These are phyloP conservation scores for Trichosurus vulpecula DNA, from an alignment of 2,797 vertebrate species.

Conservation along the genomic window DNA sequence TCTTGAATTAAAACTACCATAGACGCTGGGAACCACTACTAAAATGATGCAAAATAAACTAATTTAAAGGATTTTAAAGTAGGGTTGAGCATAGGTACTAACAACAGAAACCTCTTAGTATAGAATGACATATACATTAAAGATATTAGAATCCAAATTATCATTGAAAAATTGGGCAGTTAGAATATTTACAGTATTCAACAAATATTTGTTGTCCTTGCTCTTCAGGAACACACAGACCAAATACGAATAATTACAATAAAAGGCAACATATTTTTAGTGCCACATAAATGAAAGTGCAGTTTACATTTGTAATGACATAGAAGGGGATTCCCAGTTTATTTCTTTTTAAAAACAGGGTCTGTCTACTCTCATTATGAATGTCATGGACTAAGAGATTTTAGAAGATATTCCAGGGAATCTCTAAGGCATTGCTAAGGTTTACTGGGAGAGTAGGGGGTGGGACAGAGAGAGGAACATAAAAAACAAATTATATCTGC, in stretches of 20 bases:
- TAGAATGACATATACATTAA: neutral
- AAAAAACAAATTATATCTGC: neutral
- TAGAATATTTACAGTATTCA: constrained; percentile 19
- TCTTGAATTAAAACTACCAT: neutral
- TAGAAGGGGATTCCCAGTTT: neutral
- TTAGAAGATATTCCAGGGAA: neutral
- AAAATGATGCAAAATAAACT: constrained; percentile 18
- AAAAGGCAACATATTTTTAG: neutral
- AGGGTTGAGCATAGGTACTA: neutral
- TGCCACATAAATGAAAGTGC: neutral
- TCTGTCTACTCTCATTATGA: neutral
- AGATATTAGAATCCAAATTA: constrained; percentile 1
- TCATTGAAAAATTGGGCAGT: constrained; percentile 3
- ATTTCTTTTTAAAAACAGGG: neutral
- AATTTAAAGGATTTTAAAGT: constrained; percentile 20
- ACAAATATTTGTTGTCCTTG: constrained; percentile 14
- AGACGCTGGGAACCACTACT: neutral
- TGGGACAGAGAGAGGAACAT: neutral
- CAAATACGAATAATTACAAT: constrained; percentile 4
- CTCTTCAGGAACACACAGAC: neutral
- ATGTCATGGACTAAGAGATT: neutral
- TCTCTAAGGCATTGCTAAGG: neutral
- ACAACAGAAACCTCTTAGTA: constrained; percentile 12
- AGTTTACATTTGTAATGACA: neutral
- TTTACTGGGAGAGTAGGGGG: neutral